Percentiles rank a stretch among this genome's conserved stretches.
phyloP scores from a whole-genome alignment of 2,888 invertebrate species.

The Galerucella calmariensis region DNA sequence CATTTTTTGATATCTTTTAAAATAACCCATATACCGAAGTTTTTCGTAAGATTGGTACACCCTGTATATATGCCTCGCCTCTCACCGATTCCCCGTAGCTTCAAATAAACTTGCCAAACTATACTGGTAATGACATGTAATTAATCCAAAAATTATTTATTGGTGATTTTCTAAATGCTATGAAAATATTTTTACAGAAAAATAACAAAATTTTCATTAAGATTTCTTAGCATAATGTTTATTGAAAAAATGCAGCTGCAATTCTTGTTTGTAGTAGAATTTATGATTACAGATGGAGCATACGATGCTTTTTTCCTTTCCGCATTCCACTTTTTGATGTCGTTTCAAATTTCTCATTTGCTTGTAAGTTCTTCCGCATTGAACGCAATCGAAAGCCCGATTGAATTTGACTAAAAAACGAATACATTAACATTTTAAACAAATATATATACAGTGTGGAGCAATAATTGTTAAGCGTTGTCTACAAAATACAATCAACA shows the following conservation, averaged over 20 bases:
- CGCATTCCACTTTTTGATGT: slow-evolving; percentile 53
- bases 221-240: slow-evolving; percentile 5
- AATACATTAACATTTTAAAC: not conserved
- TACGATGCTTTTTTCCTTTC: slow-evolving; percentile 49
- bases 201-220: not conserved
- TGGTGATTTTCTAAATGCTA: too few species aligned
- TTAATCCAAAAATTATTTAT: too few species aligned
- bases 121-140: too few species aligned
- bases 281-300: slow-evolving; percentile 49
- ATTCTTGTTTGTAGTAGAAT: slow-evolving; percentile 55
- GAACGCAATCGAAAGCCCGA: not conserved
- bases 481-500: too few species aligned
- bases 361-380: slow-evolving; percentile 20
- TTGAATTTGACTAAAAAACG: not conserved
- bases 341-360: slow-evolving; percentile 47
- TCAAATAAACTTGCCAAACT: too few species aligned
- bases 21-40: too few species aligned
- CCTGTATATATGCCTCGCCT: too few species aligned
- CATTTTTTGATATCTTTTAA: too few species aligned
- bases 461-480: too few species aligned
- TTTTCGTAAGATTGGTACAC: too few species aligned
- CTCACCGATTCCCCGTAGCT: too few species aligned
- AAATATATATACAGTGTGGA: not conserved
- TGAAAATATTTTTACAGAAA: not conserved
- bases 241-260: slow-evolving; percentile 44